phyloP scores from a whole-genome alignment of 2,113 vertebrate genomes.

The Passer montanus region DNA sequence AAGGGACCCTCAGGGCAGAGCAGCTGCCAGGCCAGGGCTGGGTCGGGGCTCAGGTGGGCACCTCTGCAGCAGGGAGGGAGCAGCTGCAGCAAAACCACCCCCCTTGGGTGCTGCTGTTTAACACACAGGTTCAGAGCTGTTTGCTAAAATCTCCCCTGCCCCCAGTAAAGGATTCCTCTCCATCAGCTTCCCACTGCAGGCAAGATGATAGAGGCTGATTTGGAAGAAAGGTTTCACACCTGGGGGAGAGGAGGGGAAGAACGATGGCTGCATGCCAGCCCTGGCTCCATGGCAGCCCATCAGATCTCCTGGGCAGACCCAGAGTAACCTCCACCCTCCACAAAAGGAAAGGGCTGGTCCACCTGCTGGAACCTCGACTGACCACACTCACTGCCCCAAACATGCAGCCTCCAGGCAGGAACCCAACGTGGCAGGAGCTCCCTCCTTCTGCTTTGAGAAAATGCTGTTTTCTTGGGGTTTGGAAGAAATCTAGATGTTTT shows the following conservation, averaged over 20 bases:
- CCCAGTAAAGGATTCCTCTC: neutral
- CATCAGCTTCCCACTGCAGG: neutral
- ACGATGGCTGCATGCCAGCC: neutral
- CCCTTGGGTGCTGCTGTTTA: neutral
- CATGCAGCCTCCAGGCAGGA: neutral
- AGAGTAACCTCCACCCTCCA: neutral
- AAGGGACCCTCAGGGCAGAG: neutral
- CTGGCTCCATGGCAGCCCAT: neutral
- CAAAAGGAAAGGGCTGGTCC: neutral
- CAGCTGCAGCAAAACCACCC: neutral
- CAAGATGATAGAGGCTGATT: neutral
- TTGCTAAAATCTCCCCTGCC: neutral
- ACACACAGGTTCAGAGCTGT: neutral
- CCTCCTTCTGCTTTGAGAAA: neutral
- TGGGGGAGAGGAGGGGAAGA: neutral
- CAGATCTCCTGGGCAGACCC: neutral
- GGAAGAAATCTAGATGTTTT: neutral
- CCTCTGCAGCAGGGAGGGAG: neutral
- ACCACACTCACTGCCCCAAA: rapidly evolving
- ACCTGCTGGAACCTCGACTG: neutral
- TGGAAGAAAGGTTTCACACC: neutral
- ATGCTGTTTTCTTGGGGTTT: neutral
- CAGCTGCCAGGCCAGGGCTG: neutral
- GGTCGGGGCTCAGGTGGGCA: neutral
- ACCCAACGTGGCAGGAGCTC: neutral